Conservation (phyloP, 2,888 invertebrate species). For the Thereva nobilitata region DNA sequence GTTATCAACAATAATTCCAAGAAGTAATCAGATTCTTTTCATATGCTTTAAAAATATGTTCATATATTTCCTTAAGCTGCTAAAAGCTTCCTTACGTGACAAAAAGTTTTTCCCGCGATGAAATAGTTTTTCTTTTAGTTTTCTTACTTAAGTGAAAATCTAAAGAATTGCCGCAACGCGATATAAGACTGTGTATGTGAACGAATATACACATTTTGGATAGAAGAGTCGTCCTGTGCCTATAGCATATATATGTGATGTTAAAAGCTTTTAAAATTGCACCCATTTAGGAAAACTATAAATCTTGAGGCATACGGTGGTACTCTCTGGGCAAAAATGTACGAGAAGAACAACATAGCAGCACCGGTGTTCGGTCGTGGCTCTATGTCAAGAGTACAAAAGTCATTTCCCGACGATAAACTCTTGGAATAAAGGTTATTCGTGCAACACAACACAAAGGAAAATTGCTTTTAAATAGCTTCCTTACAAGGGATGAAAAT, state of each 20-base stretch:
- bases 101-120: constrained; percentile 17
- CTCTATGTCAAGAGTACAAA: not conserved
- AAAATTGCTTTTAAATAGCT: constrained; percentile 28
- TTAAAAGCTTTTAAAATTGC: constrained; percentile 32
- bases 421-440: constrained; percentile 19
- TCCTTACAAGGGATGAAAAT: not conserved
- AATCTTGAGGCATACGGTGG: constrained; percentile 22
- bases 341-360: not conserved
- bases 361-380: constrained; percentile 1
- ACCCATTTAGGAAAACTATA: constrained; percentile 28
- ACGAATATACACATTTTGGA: not conserved
- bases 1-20: no score
- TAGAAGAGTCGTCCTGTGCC: not conserved
- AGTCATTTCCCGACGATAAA: constrained; percentile 24
- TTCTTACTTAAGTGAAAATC: not conserved
- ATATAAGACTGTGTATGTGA: no score
- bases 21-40: no score
- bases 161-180: constrained; percentile 15
- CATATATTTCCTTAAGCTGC: not conserved
- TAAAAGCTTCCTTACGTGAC: constrained; percentile 31
- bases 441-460: constrained; percentile 13
- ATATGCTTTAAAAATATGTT: no score
- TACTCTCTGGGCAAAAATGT: not conserved
- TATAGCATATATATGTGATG: constrained; percentile 14
- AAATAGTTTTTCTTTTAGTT: not conserved